phyloP scores from a whole-genome alignment of 2,113 vertebrate genomes.

The Oncorhynchus masou region DNA sequence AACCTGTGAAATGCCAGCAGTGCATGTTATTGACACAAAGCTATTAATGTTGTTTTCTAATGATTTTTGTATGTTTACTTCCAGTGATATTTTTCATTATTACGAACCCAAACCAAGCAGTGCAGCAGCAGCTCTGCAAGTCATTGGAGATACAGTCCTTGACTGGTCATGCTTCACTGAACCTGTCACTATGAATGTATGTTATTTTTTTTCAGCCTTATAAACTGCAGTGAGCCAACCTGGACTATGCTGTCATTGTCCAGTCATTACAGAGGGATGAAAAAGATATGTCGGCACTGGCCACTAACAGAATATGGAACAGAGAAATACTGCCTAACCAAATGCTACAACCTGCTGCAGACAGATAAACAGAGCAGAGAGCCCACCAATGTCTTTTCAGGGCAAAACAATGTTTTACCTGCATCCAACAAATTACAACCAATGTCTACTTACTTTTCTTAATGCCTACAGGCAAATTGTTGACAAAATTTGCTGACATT shows the following conservation, averaged over 20 bases:
- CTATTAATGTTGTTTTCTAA: neutral
- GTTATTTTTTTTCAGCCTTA: neutral
- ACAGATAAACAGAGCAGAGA: no score
- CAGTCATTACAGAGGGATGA: slow-evolving; percentile 24
- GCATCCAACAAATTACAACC: no score
- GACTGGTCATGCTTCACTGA: slow-evolving; percentile 25
- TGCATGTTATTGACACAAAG: neutral
- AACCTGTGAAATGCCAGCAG: neutral
- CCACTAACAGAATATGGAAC: no score
- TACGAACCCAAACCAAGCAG: neutral
- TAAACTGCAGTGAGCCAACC: neutral
- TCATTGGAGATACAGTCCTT: slow-evolving; percentile 26
- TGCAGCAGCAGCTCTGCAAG: neutral
- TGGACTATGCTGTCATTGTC: neutral
- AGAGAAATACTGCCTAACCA: no score
- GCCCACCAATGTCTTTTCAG: no score
- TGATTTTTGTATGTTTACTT: neutral
- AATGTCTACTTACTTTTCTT: no score
- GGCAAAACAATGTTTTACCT: no score
- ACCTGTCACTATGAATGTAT: slow-evolving; percentile 32
- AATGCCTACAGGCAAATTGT: no score
- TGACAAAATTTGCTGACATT: no score
- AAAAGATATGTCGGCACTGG: no score
- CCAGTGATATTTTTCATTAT: neutral
- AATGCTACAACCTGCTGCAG: no score